These are phyloP conservation scores for Drosophila tripunctata DNA, from an alignment of 2,888 invertebrate species.

Conservation along the genomic window DNA sequence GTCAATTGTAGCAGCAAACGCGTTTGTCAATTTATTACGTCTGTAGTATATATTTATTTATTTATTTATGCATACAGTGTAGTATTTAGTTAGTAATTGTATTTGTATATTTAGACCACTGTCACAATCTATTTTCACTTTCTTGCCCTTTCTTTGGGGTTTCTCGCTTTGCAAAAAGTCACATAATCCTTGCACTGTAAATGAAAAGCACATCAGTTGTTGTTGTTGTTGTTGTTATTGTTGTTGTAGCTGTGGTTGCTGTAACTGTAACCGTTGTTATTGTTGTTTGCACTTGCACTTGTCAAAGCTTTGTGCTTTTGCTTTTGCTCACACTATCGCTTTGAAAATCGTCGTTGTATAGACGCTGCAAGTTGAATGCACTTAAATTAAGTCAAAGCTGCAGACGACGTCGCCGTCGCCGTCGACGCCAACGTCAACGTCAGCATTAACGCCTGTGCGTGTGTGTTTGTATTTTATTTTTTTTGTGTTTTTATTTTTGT, in stretches of 20 bases:
- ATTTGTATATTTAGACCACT: slow-evolving; percentile 2
- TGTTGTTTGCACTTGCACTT: slow-evolving; percentile 56
- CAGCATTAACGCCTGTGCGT: slow-evolving; percentile 18
- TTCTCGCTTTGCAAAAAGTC: slow-evolving; percentile 59
- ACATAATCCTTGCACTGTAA: slow-evolving; percentile 76
- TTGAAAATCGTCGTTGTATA: slow-evolving; percentile 46
- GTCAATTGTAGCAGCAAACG: slow-evolving; percentile 28
- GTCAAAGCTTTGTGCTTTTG: slow-evolving; percentile 55
- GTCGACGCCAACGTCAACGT: slow-evolving; percentile 10
- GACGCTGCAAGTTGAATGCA: slow-evolving; percentile 81
- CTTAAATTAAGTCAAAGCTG: slow-evolving; percentile 85
- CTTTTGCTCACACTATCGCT: slow-evolving; percentile 44
- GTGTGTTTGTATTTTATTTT: slow-evolving; percentile 32
- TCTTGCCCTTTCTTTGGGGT: slow-evolving; percentile 22
- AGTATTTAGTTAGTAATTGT: slow-evolving; percentile 1
- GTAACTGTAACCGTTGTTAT: slow-evolving; percentile 19
- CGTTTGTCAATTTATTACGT: slow-evolving; percentile 47
- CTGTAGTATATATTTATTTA: too few relatives aligned
- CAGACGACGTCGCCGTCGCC: slow-evolving; percentile 51
- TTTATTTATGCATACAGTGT: slow-evolving; percentile 11
- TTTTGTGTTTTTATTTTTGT: slow-evolving; percentile 38
- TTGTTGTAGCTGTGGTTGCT: slow-evolving; percentile 6
- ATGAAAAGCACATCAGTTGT: slow-evolving; percentile 48
- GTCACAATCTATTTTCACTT: slow-evolving; percentile 39
- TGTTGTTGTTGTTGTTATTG: slow-evolving; percentile 4